Evolutionary conservation across 2,888 invertebrate genomes (phyloP), one percentile per base, ranked within the genome.

Genomic region (Lochmaea capreae): DNA sequence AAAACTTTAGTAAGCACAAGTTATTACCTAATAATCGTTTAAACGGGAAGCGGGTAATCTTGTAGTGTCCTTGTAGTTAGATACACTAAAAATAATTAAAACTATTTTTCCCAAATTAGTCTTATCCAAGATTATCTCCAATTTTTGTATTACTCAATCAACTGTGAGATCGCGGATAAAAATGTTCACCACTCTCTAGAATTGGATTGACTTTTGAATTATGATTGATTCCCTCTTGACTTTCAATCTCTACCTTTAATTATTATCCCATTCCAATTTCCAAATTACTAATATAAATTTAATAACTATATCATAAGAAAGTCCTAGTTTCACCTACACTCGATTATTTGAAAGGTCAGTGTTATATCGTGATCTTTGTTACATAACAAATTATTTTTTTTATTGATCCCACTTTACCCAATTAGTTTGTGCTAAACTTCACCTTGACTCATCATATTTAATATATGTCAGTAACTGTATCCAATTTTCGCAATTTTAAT

Each of bases 301-400:
- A 18, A 9, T 18, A 54, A 18, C 16, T 10, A 46, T 46, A 46
- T 54, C n/a, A 16, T 0, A 18, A 54, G 18, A 3, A 10, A 54
- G 54, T 18, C 54, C 54, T 54, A 59, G 59, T 59, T 59, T 57
- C 11, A 11, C 18, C 14, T 26, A 33, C 59, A 59, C n/a, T 33
- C 54, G 18, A 16, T 59, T 12, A 26, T 26, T 59, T 33, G 4
- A 65, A 46, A 65, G 65, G 49, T 65, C 65, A 65, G n/a, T 65
- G 65, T 49, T 46, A 22, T 3, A 18, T 65, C 65, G 54, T 54
- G 61, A 61, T 61, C 16, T n/a, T 42, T 9, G 42, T 62, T 62
- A 62, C 54, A 18, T 18, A 16, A 54, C 18, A 18, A 54, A 54
- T 0, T 12, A 8, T 54, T 18, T 54, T 16, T 2, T 54, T 54